These are phyloP conservation scores for Garra rufa DNA, from an alignment of 2,113 vertebrate species.

Conservation along the genomic window DNA sequence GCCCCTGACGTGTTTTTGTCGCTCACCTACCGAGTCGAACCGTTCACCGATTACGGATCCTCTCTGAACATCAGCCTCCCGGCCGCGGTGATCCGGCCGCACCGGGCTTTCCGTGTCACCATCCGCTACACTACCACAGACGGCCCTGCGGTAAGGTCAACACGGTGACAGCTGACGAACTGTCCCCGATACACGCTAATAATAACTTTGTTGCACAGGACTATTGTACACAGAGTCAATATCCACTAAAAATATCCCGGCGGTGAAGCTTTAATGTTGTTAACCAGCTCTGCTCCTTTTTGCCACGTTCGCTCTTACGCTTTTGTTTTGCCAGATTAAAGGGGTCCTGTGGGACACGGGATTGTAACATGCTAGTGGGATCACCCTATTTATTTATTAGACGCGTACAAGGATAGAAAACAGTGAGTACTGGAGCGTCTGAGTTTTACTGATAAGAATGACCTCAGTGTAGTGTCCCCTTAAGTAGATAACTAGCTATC, in stretches of 20 bases:
- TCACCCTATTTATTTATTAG: neutral
- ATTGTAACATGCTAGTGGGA: neutral
- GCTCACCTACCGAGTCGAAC: conserved; percentile 83
- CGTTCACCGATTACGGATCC: conserved; percentile 91
- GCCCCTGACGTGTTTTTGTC: conserved; percentile 62
- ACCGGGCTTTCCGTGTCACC: conserved; percentile 84
- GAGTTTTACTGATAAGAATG: conserved; percentile 20
- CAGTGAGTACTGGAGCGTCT: neutral
- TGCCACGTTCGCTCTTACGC: neutral
- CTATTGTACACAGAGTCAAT: conserved; percentile 24
- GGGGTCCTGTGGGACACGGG: neutral
- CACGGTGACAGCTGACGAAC: conserved; percentile 47
- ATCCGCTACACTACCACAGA: conserved; percentile 89
- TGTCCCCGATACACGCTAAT: conserved; percentile 47
- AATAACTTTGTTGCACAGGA: conserved; percentile 42
- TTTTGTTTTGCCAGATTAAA: neutral
- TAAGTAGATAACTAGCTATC: conserved; percentile 1
- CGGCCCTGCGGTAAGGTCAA: conserved; percentile 86
- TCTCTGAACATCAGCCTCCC: conserved; percentile 86
- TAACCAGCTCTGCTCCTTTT: neutral
- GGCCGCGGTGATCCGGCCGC: conserved; percentile 68
- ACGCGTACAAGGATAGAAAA: neutral
- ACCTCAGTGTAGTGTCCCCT: conserved; percentile 4
- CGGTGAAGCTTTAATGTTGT: neutral
- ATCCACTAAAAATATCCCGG: neutral